Evolutionary conservation across 2,888 invertebrate genomes (phyloP).

Genomic region (Hermodice carunculata): DNA sequence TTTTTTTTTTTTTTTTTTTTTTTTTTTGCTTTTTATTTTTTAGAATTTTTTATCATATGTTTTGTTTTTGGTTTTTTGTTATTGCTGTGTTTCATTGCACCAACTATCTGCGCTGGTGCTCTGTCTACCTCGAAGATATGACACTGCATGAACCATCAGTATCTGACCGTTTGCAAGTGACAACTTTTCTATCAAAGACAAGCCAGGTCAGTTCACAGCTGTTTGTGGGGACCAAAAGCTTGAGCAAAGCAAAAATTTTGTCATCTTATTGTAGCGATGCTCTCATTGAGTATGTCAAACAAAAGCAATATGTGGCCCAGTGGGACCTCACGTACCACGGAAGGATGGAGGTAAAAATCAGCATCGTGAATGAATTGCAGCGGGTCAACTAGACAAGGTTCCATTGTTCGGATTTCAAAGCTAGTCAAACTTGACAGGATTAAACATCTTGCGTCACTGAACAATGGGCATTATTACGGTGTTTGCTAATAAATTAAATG

Average conservation of each 20-base stretch:
- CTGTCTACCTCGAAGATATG: slow-evolving; percentile 14
- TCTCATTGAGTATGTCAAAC: slow-evolving; percentile 12
- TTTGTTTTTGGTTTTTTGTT: too few species aligned
- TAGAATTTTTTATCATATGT: too few species aligned
- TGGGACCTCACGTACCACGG: slow-evolving; percentile 20
- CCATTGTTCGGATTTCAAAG: too few species aligned
- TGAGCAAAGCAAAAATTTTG: slow-evolving; percentile 6
- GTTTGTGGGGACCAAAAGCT: slow-evolving; percentile 14
- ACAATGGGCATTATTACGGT: too few species aligned
- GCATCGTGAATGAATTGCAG: too few species aligned
- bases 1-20: too few species aligned
- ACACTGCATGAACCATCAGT: slow-evolving; percentile 16
- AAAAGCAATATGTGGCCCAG: slow-evolving; percentile 16
- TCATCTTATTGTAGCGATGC: slow-evolving; percentile 11
- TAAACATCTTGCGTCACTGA: too few species aligned
- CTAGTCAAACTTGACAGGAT: too few species aligned
- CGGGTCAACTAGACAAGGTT: too few species aligned
- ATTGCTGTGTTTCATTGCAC: slow-evolving; percentile 14
- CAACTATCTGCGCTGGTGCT: slow-evolving; percentile 17
- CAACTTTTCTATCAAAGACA: slow-evolving; percentile 14
- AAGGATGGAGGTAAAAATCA: too few species aligned
- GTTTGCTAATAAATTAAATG: too few species aligned
- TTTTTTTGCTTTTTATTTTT: too few species aligned
- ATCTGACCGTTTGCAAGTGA: background rate
- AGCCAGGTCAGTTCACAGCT: slow-evolving; percentile 15